Conservation (phyloP, 2,888 invertebrate genomes). For the Mesorhabditis spiculigera region DNA sequence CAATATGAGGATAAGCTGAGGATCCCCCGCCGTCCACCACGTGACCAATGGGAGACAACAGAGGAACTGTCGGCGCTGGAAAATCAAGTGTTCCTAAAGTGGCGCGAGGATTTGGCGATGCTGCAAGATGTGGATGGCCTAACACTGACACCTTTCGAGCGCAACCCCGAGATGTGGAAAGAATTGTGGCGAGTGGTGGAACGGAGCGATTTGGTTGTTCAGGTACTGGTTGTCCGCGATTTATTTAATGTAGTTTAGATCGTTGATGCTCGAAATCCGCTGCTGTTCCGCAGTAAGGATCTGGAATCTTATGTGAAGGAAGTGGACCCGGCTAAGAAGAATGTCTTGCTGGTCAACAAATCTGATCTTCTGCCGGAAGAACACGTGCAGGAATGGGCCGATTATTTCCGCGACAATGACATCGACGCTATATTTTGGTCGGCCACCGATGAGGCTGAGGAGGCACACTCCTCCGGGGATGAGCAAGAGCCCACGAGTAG, state of each 20-base stretch:
- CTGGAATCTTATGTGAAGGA: slow-evolving; percentile 81
- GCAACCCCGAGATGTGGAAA: slow-evolving; percentile 95
- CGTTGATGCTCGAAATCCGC: slow-evolving; percentile 91
- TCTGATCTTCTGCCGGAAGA: slow-evolving; percentile 80
- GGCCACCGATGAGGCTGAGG: slow-evolving; percentile 12
- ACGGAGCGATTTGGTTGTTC: slow-evolving; percentile 65
- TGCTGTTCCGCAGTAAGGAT: slow-evolving; percentile 87
- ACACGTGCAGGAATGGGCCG: slow-evolving; percentile 67
- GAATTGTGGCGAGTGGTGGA: slow-evolving; percentile 99
- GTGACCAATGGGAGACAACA: slow-evolving; percentile 74
- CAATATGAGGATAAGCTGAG: slow-evolving; percentile 68
- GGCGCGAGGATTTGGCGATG: slow-evolving; percentile 79
- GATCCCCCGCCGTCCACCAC: slow-evolving; percentile 83
- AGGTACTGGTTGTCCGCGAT: slow-evolving; percentile 25
- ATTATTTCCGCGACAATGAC: slow-evolving; percentile 63
- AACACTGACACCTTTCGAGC: slow-evolving; percentile 90
- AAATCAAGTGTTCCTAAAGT: slow-evolving; percentile 79
- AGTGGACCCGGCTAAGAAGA: slow-evolving; percentile 71
- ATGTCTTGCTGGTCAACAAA: slow-evolving; percentile 87
- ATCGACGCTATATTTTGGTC: slow-evolving; percentile 82
- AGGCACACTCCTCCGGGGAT: slow-evolving; percentile 16
- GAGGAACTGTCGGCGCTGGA: slow-evolving; percentile 79
- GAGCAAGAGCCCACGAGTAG: slow-evolving; percentile 9
- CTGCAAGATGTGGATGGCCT: slow-evolving; percentile 69
- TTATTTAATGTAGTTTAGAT: slow-evolving; percentile 68